Base-by-base conservation (phyloP, 2,113 vertebrate species). In the Rhinoderma darwinii region DNA sequence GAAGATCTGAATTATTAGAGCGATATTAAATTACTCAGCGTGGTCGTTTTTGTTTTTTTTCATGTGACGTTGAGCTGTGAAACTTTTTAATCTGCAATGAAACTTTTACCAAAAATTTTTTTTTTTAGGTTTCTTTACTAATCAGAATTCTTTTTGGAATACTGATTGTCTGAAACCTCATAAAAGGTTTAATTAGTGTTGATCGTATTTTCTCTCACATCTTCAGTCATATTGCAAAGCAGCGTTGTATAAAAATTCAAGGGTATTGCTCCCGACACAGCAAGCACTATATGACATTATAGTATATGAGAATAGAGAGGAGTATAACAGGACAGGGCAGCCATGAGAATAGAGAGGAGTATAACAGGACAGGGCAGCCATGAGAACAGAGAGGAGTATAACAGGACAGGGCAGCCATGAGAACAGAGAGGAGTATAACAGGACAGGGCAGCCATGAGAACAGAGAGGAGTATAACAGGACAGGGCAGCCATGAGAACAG, bases 1-100 rank as follows among this genome's bases (percentile, higher is more conserved):
- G 17, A 68, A 68, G 66, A 63, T 63, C n/a, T 63, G 59, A 95
- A 92, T 85, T 5, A 86, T 89, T 73, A 39, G 27, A 70, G 72
- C 30, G 47, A 9, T 47, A 30, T 51, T 84, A 90, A 89, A 72
- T 87, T 82, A 83, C 17, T 54, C 14, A 35, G 25, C 7, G 11
- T 7, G 76, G 41, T 30, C 0, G 14, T 39, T 47, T 81, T 77
- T n/a, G n/a, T n/a, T 54, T 87, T 78, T 81, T 73, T 72, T 47
- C 10, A 79, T 80, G 75, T 88, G 72, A 86, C 89, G 76, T 1
- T 72, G 90, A 89, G 72, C 51, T 90, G 43, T 86, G n/a, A n/a
- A 51, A 44, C 84, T 70, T 86, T 77, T 37, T 79, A 84, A 78
- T 78, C 56, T 78, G 41, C n/a, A 66, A 85, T 68, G 20, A 80